Evolutionary conservation across 2,113 vertebrate genomes (phyloP).

Genomic region (Coptodon bakossiorum): DNA sequence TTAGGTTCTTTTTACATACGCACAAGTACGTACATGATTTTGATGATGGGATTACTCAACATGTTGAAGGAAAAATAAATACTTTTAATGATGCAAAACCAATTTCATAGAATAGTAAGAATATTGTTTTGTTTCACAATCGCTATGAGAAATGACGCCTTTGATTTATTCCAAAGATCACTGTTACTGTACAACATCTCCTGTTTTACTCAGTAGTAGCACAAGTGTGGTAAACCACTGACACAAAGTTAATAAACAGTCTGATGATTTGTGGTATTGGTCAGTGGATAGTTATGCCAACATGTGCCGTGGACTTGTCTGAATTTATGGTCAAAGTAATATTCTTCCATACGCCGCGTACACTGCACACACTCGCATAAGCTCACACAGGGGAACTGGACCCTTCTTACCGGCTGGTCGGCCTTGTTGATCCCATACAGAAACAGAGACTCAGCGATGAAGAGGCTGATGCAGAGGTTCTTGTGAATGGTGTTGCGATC

Average conservation of each 20-base stretch:
- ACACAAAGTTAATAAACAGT: slow-evolving; percentile 29
- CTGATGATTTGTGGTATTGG: background rate
- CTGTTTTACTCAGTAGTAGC: slow-evolving; percentile 2
- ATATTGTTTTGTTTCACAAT: background rate
- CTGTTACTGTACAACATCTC: background rate
- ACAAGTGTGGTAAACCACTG: slow-evolving; percentile 5
- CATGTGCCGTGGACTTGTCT: background rate
- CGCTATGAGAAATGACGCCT: background rate
- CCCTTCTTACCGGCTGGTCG: slow-evolving; percentile 89
- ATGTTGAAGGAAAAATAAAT: background rate
- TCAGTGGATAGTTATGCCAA: background rate
- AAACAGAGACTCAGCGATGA: slow-evolving; percentile 95
- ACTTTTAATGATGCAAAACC: background rate
- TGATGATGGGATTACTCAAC: background rate
- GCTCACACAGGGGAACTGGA: background rate
- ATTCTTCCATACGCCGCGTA: background rate
- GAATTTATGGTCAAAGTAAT: background rate
- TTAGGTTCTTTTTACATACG: background rate
- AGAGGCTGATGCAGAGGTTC: slow-evolving; percentile 96
- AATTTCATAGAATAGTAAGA: background rate
- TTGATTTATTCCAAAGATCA: background rate
- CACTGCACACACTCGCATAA: background rate
- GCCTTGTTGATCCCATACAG: slow-evolving; percentile 95
- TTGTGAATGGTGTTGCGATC: slow-evolving; percentile 99
- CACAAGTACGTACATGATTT: background rate